A percentile compares a stretch with the other conserved stretches of the same genome.
Evolutionary conservation across 2,888 invertebrate species (phyloP).

Genomic region (Metacarcinus magister): DNA sequence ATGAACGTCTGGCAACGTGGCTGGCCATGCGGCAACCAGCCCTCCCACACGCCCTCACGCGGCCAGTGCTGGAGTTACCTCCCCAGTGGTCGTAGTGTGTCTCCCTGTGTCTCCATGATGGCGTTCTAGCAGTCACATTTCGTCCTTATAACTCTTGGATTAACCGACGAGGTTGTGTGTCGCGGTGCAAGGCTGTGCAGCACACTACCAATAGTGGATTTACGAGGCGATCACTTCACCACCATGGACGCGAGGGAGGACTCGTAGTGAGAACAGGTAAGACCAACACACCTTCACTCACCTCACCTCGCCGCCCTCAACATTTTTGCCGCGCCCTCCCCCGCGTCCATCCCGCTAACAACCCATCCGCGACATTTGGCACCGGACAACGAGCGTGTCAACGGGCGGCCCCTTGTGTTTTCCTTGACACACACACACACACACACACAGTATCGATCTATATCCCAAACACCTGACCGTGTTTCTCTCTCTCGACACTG

Average conservation of each 20-base stretch:
- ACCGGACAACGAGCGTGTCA: background rate
- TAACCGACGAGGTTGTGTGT: constrained; percentile 17
- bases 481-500: background rate
- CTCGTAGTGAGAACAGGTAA: constrained; percentile 17
- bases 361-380: background rate
- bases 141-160: background rate
- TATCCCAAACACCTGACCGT: constrained; percentile 32
- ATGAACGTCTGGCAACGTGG: constrained; percentile 57
- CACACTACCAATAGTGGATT: background rate
- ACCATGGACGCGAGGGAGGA: background rate
- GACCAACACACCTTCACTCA: background rate
- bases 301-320: background rate
- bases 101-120: constrained; percentile 38
- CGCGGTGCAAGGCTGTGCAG: background rate
- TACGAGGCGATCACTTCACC: background rate
- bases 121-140: constrained; percentile 43
- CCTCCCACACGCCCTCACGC: constrained; percentile 70
- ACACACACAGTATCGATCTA: constrained; percentile 23
- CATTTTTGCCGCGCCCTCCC: background rate
- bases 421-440: background rate
- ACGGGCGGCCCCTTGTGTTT: background rate
- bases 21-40: constrained; percentile 67
- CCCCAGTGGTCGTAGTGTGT: constrained; percentile 64
- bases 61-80: constrained; percentile 74
- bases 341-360: background rate